Percentiles rank a stretch among this genome's conserved stretches.
phyloP scores from a whole-genome alignment of 1,140 invertebrate species.

The Pinna nobilis region DNA sequence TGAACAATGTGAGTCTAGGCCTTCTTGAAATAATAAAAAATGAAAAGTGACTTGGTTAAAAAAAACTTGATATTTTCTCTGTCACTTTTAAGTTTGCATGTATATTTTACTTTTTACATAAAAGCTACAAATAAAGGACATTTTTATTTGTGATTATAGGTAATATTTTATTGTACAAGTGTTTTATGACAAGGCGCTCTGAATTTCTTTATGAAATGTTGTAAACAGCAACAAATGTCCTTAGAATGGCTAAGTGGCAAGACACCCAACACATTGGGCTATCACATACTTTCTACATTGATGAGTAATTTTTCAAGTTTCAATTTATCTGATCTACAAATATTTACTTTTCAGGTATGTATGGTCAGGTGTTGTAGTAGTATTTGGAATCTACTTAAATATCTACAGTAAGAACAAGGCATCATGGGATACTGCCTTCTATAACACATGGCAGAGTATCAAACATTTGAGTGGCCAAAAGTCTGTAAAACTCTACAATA shows the following conservation, averaged over 20 bases:
- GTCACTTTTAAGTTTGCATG: background rate
- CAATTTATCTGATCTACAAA: too few relatives aligned
- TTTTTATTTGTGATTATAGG: too few relatives aligned
- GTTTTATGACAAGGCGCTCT: too few relatives aligned
- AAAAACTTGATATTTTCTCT: too few relatives aligned
- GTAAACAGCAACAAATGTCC: background rate
- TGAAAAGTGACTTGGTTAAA: too few relatives aligned
- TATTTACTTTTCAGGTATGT: constrained; percentile 83
- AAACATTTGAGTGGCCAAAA: background rate
- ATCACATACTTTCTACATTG: background rate
- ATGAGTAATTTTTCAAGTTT: background rate
- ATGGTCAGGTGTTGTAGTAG: constrained; percentile 90
- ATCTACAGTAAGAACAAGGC: constrained; percentile 84
- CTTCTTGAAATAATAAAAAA: too few relatives aligned
- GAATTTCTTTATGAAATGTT: too few relatives aligned
- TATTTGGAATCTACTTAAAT: constrained; percentile 93
- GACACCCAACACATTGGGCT: background rate
- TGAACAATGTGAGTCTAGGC: too few relatives aligned
- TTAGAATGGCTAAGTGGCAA: background rate
- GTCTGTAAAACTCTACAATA: background rate
- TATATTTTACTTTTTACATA: background rate
- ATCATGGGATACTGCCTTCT: constrained; percentile 63
- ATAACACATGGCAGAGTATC: background rate
- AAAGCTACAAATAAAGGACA: background rate
- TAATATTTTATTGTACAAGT: too few relatives aligned